These are phyloP conservation scores for Catharus minimus DNA, from an alignment of 2,113 vertebrate species.

Conservation along the genomic window DNA sequence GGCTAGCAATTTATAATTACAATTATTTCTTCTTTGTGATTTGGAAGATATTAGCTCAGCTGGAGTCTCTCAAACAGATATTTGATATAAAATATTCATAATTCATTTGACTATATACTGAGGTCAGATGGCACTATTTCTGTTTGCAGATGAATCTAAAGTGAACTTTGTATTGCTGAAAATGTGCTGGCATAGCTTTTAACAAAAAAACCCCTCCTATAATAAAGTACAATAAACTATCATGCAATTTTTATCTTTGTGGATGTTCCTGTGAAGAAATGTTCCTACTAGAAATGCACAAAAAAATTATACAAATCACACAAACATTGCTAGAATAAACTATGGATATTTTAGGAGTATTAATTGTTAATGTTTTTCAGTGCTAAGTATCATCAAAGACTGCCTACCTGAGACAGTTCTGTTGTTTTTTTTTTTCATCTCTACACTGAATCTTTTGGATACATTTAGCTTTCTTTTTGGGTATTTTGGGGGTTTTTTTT, in stretches of 20 bases:
- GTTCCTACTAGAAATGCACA: background rate
- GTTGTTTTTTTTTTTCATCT: background rate
- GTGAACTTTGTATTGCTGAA: background rate
- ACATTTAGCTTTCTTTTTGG: background rate
- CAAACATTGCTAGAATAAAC: background rate
- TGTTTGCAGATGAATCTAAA: constrained; percentile 3
- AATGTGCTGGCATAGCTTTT: background rate
- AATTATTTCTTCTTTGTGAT: background rate
- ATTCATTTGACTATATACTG: background rate
- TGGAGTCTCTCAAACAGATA: background rate
- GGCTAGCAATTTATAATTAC: background rate
- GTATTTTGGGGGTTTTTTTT: no score
- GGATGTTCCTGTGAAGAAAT: background rate
- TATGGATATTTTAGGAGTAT: background rate
- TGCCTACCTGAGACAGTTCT: background rate
- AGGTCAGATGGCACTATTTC: constrained; percentile 1
- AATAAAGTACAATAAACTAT: background rate
- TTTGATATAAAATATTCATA: background rate
- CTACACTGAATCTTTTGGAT: background rate
- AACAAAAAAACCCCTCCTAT: background rate
- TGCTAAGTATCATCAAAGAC: background rate
- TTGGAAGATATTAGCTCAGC: background rate
- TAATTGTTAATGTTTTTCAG: background rate
- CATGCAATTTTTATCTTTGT: background rate
- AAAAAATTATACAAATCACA: background rate